These are phyloP conservation scores for Leucoraja erinaceus DNA, from an alignment of 2,113 vertebrate species.

Conservation along the genomic window DNA sequence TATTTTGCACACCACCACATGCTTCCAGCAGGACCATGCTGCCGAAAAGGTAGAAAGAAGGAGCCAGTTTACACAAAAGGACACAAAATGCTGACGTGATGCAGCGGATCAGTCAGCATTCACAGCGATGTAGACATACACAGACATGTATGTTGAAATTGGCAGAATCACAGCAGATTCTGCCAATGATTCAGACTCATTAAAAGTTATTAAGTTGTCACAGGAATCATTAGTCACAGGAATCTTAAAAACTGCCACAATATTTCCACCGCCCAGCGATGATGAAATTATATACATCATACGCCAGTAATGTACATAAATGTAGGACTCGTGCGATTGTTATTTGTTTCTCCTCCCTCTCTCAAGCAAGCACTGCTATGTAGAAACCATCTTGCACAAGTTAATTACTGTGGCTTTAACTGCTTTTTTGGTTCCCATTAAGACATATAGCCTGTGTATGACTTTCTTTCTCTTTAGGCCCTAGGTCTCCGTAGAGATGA, in stretches of 20 bases:
- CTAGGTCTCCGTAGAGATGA: slow-evolving; percentile 94
- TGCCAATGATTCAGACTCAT: neutral
- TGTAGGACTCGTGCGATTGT: neutral
- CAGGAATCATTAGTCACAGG: neutral
- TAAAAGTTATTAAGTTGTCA: neutral
- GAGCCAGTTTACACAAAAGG: no score
- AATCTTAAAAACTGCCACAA: neutral
- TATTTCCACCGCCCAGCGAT: neutral
- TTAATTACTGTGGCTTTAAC: neutral
- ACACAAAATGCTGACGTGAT: no score
- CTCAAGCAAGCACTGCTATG: neutral
- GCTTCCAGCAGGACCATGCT: no score
- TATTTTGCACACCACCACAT: no score
- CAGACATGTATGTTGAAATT: neutral
- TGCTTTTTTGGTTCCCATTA: neutral
- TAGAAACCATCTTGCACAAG: neutral
- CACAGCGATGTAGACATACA: no score
- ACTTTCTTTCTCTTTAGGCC: slow-evolving; percentile 61
- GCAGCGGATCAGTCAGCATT: no score
- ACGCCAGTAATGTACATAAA: neutral
- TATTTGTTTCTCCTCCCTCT: neutral
- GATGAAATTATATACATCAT: neutral
- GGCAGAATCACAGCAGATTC: neutral
- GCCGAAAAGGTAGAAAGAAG: no score
- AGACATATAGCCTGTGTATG: neutral